Percentiles rank a stretch among this genome's conserved stretches.
phyloP scores from a whole-genome alignment of 2,113 vertebrate species.

The Notothenia rossii region DNA sequence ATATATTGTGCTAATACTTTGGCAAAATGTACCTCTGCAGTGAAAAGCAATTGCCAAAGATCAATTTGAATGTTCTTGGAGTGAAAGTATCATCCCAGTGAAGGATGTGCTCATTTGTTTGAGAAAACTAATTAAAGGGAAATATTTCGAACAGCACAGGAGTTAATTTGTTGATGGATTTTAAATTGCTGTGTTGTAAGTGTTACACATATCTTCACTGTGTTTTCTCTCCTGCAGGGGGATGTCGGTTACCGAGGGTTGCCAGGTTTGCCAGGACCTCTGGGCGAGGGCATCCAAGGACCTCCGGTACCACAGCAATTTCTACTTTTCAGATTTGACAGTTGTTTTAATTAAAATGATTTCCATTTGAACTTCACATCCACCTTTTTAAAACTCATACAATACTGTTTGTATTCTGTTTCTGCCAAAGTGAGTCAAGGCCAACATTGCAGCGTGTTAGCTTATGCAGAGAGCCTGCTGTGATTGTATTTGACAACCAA shows the following conservation, averaged over 20 bases:
- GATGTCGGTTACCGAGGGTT: constrained; percentile 88
- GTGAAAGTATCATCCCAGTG: neutral
- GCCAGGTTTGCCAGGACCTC: constrained; percentile 84
- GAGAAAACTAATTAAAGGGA: constrained; percentile 47
- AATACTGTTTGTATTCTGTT: neutral
- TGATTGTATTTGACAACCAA: constrained; percentile 46
- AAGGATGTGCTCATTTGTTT: constrained; percentile 16
- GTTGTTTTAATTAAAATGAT: neutral
- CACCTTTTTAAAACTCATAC: neutral
- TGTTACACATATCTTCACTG: constrained; percentile 12
- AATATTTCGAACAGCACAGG: neutral
- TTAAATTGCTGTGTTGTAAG: constrained; percentile 9
- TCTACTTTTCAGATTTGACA: neutral
- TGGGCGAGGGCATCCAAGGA: constrained; percentile 91
- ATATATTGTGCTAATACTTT: neutral
- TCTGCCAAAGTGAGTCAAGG: constrained; percentile 22
- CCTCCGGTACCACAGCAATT: constrained; percentile 81
- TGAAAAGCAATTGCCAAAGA: neutral
- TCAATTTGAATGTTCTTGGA: neutral
- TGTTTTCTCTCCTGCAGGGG: constrained; percentile 80
- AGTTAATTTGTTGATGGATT: constrained; percentile 33
- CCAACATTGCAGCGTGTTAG: constrained; percentile 18
- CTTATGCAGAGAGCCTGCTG: constrained; percentile 17
- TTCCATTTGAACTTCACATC: neutral
- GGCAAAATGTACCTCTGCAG: neutral